A percentile compares a stretch with the other conserved stretches of the same genome.
These are phyloP conservation scores for Isoperla grammatica DNA, from an alignment of 2,888 invertebrate genomes.

Conservation along the genomic window DNA sequence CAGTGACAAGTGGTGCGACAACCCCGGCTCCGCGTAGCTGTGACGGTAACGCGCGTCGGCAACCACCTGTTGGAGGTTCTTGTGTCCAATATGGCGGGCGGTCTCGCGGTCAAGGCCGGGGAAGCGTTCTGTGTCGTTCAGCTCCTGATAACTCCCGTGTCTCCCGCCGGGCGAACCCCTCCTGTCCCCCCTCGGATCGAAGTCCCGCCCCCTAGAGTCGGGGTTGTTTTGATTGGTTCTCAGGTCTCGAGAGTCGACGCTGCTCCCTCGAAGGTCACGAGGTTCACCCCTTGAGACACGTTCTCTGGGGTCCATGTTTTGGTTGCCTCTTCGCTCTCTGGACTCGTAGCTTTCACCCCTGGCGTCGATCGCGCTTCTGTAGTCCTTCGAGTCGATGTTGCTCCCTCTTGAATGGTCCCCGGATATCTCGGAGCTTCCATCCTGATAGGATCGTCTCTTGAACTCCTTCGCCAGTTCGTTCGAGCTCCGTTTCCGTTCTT, in stretches of 20 bases:
- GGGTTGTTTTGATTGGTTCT: slow-evolving; percentile 6
- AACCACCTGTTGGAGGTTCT: slow-evolving; percentile 16
- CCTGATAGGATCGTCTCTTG: slow-evolving; percentile 45
- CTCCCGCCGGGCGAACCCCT: no score
- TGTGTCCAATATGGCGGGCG: slow-evolving; percentile 36
- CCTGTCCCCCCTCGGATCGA: background rate
- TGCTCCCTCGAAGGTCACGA: background rate
- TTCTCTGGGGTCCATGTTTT: background rate
- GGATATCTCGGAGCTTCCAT: slow-evolving; percentile 32
- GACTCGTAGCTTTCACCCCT: background rate
- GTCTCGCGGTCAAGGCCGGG: slow-evolving; percentile 50
- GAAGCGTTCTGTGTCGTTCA: slow-evolving; percentile 50
- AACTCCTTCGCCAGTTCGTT: slow-evolving; percentile 47
- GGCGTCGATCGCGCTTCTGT: background rate
- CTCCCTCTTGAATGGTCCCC: slow-evolving; percentile 14
- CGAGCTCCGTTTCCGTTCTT: slow-evolving; percentile 45
- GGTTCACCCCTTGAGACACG: background rate
- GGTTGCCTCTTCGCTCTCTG: background rate
- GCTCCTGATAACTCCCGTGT: slow-evolving; percentile 44
- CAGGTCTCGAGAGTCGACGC: slow-evolving; percentile 1
- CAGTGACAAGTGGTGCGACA: background rate
- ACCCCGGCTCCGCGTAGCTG: slow-evolving; percentile 58
- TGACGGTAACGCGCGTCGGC: slow-evolving; percentile 45
- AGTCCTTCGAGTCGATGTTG: slow-evolving; percentile 6
- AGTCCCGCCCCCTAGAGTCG: background rate